Conservation (phyloP, 92 coral and sea anemone genomes). For the Phymanthus crucifer region DNA sequence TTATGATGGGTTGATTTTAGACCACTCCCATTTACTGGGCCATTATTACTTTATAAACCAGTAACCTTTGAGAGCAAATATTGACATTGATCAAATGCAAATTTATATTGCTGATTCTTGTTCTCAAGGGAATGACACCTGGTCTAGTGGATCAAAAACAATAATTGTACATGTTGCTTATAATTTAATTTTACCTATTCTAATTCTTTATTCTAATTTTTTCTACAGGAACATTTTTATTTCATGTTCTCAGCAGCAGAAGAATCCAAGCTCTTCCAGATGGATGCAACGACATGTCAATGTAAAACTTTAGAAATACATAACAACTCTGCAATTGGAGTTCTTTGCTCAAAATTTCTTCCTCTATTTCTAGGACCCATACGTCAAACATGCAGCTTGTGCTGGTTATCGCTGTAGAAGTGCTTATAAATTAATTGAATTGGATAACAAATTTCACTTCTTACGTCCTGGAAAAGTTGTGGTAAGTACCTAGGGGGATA, state of each 20-base stretch:
- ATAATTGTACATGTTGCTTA: too few species aligned
- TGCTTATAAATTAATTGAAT: slow-evolving; percentile 84
- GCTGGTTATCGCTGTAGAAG: slow-evolving; percentile 84
- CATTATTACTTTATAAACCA: too few species aligned
- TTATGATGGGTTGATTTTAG: too few species aligned
- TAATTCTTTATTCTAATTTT: too few species aligned
- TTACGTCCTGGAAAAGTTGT: slow-evolving; percentile 77
- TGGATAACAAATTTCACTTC: slow-evolving; percentile 74
- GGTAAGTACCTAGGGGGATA: slow-evolving; percentile 26
- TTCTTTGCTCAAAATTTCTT: background rate
- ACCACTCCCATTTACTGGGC: too few species aligned
- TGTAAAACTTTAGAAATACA: slow-evolving; percentile 44
- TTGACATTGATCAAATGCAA: too few species aligned
- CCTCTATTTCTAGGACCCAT: slow-evolving; percentile 59
- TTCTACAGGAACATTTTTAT: background rate
- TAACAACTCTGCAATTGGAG: background rate
- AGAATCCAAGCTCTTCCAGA: slow-evolving; percentile 72
- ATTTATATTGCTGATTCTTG: too few species aligned
- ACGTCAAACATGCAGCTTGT: slow-evolving; percentile 74
- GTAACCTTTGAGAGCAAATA: too few species aligned
- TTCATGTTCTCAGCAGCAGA: slow-evolving; percentile 11
- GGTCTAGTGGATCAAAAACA: too few species aligned
- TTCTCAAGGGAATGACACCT: too few species aligned
- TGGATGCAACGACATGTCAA: slow-evolving; percentile 85
- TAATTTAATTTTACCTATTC: background rate